These are phyloP conservation scores for Imbricaverruca yamaguchii DNA, from an alignment of 2,888 invertebrate genomes.

Conservation along the genomic window DNA sequence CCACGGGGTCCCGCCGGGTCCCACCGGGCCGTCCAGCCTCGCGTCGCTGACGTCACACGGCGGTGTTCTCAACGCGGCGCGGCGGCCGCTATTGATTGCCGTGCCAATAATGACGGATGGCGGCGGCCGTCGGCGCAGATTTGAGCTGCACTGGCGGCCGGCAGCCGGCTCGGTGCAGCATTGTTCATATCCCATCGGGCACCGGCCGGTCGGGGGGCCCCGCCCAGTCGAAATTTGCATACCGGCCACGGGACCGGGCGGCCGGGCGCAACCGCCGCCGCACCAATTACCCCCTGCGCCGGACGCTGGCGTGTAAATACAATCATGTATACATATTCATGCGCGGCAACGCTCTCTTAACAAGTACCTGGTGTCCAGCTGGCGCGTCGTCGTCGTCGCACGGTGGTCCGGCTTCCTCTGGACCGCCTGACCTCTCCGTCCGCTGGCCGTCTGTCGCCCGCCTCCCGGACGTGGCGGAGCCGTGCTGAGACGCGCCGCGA, in stretches of 20 bases:
- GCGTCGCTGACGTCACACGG: not conserved
- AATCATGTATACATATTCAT: not conserved
- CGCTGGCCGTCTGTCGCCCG: no score
- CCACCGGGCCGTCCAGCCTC: no score
- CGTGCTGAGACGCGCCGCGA: no score
- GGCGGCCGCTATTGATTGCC: not conserved
- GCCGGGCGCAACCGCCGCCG: not conserved
- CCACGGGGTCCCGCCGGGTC: no score
- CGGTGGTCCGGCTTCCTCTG: no score
- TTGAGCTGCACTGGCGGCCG: constrained; percentile 10
- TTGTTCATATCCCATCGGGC: not conserved
- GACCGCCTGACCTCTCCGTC: no score
- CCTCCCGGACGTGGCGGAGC: no score
- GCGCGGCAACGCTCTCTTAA: not conserved
- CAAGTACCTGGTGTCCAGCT: not conserved
- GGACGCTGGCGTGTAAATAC: not conserved
- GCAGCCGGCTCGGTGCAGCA: not conserved
- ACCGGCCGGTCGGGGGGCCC: not conserved
- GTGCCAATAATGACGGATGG: constrained; percentile 13
- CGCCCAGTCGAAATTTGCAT: not conserved
- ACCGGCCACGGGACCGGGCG: not conserved
- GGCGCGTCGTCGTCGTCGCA: not conserved
- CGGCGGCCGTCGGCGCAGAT: not conserved
- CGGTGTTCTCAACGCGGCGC: not conserved
- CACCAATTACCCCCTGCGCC: not conserved